These are phyloP conservation scores for Oncorhynchus masou DNA, from an alignment of 2,113 vertebrate species.

Conservation along the genomic window DNA sequence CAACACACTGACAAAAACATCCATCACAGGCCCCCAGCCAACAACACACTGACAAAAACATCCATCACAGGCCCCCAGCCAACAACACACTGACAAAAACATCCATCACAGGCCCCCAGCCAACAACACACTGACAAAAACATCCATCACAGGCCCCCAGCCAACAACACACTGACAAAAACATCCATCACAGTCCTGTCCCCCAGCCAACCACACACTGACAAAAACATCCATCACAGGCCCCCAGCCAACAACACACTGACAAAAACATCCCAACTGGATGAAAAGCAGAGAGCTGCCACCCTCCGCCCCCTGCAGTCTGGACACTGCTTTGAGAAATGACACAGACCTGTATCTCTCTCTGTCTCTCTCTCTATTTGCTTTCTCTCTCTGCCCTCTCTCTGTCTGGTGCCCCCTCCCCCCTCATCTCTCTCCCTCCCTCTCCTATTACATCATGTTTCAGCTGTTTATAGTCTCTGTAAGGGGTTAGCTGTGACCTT, in stretches of 20 bases:
- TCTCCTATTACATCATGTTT: conserved; percentile 14
- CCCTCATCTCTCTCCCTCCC: not conserved
- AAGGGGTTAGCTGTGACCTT: conserved; percentile 37
- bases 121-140: conserved; percentile 19
- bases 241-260: conserved; percentile 27
- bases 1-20: not conserved
- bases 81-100: conserved; percentile 14
- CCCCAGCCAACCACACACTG: conserved; percentile 27
- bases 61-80: conserved; percentile 37
- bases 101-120: conserved; percentile 26
- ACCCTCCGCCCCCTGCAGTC: conserved; percentile 54
- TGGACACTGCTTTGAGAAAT: conserved; percentile 42
- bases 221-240: conserved; percentile 51
- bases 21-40: conserved; percentile 38
- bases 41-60: conserved; percentile 2
- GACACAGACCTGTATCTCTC: conserved; percentile 27
- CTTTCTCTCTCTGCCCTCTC: not conserved
- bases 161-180: conserved; percentile 24
- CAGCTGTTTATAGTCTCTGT: conserved; percentile 58
- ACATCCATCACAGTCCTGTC: conserved; percentile 36
- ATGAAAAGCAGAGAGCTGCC: conserved; percentile 22
- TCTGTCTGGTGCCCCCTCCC: not conserved
- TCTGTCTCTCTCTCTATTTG: conserved; percentile 18
- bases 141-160: conserved; percentile 26
- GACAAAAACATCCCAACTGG: not conserved